phyloP scores from a whole-genome alignment of 2,113 vertebrate genomes.

The Corvus hawaiiensis region DNA sequence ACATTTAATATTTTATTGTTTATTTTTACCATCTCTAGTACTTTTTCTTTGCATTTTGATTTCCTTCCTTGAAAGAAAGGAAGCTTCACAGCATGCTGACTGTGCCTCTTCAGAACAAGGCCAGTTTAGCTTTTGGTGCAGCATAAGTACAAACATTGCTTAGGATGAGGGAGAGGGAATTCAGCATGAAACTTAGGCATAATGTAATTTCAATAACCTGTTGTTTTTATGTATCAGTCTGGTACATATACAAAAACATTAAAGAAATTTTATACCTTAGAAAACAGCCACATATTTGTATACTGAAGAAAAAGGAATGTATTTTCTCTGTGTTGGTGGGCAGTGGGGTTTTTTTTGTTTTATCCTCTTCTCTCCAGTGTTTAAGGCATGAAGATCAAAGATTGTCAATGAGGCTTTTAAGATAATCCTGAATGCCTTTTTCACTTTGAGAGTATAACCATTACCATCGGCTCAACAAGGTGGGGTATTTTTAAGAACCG shows the following conservation, averaged over 20 bases:
- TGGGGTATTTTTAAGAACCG: accelerated
- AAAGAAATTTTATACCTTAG: not conserved
- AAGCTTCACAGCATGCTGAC: not conserved
- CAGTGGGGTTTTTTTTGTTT: not conserved
- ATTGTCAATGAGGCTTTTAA: not conserved
- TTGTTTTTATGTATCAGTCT: not conserved
- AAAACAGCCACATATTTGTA: not conserved
- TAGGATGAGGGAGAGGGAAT: not conserved
- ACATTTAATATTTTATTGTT: not conserved
- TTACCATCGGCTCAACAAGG: not conserved
- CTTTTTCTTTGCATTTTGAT: not conserved
- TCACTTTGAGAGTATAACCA: not conserved
- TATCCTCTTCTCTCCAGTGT: not conserved
- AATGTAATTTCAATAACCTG: not conserved
- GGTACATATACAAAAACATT: not conserved
- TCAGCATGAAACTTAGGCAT: not conserved
- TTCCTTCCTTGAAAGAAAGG: not conserved
- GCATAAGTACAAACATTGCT: not conserved
- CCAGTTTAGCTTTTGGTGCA: not conserved
- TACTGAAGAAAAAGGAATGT: not conserved
- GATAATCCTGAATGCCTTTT: not conserved
- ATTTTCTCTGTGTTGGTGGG: not conserved
- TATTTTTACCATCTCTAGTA: not conserved
- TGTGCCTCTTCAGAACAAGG: not conserved
- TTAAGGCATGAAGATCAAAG: not conserved